phyloP scores from a whole-genome alignment of 1,140 invertebrate genomes.

The Dendrolimus punctatus region DNA sequence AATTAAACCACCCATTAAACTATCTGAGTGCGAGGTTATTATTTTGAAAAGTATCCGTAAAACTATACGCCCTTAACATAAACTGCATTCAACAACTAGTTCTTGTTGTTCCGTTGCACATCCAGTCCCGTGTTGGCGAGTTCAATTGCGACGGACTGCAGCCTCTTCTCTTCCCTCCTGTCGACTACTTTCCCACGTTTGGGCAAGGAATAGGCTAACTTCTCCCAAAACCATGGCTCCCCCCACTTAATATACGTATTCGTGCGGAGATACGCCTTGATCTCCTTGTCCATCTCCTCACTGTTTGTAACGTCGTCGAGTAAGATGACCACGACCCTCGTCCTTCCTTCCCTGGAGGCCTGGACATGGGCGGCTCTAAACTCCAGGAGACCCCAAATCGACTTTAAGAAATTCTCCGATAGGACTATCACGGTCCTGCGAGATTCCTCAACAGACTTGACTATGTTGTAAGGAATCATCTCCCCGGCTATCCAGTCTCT shows the following conservation, averaged over 20 bases:
- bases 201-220: slow-evolving; percentile 81
- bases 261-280: slow-evolving; percentile 83
- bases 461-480: slow-evolving; percentile 9
- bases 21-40: no score
- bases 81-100: no score
- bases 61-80: no score
- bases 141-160: no score
- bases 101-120: no score
- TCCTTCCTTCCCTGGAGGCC: slow-evolving; percentile 80
- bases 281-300: slow-evolving; percentile 80
- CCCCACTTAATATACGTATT: slow-evolving; percentile 92
- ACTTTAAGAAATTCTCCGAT: slow-evolving; percentile 86
- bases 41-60: no score
- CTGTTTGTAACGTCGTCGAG: slow-evolving; percentile 80
- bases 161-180: no score
- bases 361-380: slow-evolving; percentile 84
- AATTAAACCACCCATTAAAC: no score
- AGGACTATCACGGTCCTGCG: slow-evolving; percentile 87
- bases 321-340: slow-evolving; percentile 84
- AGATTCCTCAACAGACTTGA: slow-evolving; percentile 82
- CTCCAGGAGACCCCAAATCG: slow-evolving; percentile 88
- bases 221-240: slow-evolving; percentile 91
- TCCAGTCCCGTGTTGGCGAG: no score
- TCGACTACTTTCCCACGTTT: no score
- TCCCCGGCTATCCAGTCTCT: slow-evolving; percentile 14